Evolutionary conservation across 2,888 invertebrate species (phyloP).

Genomic region (Margaritifera margaritifera): DNA sequence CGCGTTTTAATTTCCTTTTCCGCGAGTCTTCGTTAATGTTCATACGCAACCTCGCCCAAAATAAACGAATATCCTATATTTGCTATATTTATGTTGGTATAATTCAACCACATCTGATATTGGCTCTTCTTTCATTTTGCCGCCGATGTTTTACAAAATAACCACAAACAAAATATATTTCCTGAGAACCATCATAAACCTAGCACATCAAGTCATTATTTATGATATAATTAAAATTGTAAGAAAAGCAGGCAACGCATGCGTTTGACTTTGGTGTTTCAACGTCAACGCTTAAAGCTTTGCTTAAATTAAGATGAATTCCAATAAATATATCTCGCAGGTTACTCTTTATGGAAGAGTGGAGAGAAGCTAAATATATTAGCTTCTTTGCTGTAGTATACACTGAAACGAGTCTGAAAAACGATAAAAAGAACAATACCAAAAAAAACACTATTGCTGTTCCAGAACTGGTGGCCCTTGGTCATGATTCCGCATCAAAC

Average conservation of each 20-base stretch:
- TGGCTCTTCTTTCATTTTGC: conserved; percentile 18
- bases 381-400: too few species aligned
- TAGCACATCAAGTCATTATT: conserved; percentile 30
- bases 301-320: too few species aligned
- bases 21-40: conserved; percentile 4
- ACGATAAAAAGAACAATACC: too few species aligned
- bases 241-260: conserved; percentile 29
- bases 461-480: too few species aligned
- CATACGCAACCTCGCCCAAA: conserved; percentile 20
- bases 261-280: neutral
- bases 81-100: conserved; percentile 20
- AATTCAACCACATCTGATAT: conserved; percentile 37
- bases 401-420: too few species aligned
- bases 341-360: too few species aligned
- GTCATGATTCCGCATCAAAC: too few species aligned
- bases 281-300: too few species aligned
- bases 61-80: conserved; percentile 37
- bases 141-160: conserved; percentile 22
- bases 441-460: too few species aligned
- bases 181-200: neutral
- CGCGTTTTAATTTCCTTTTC: conserved; percentile 18
- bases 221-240: conserved; percentile 26
- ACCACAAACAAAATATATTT: conserved; percentile 25
- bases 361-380: too few species aligned
- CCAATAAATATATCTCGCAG: too few species aligned